Evolutionary conservation across 2,797 vertebrate species (phyloP).

Genomic region (Pseudochromis fuscus): DNA sequence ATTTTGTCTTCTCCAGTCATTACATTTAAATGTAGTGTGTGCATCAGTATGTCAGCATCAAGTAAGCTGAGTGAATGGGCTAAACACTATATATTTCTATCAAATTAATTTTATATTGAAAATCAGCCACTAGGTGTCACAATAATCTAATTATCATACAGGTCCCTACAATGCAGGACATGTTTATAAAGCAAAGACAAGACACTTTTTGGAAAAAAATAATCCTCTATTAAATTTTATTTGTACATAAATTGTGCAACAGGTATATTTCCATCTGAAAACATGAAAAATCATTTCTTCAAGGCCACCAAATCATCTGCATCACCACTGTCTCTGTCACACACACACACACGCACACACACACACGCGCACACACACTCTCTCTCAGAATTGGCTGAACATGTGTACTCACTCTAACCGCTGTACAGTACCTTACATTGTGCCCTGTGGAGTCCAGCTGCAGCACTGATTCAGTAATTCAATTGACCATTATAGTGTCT

Average conservation of each 20-base stretch:
- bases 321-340: slow-evolving; percentile 63
- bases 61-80: background rate
- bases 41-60: too few species aligned
- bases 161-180: background rate
- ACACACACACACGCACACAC: too few species aligned
- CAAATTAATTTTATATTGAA: background rate
- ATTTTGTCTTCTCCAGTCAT: background rate
- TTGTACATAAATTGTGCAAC: slow-evolving; percentile 89
- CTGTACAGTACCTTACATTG: slow-evolving; percentile 78
- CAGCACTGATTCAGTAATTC: slow-evolving; percentile 69
- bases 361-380: too few species aligned
- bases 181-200: slow-evolving; percentile 27
- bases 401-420: slow-evolving; percentile 68
- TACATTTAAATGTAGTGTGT: rapidly evolving
- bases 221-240: slow-evolving; percentile 87
- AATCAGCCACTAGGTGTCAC: slow-evolving; percentile 61
- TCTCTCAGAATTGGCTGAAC: slow-evolving; percentile 67
- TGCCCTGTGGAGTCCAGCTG: slow-evolving; percentile 81
- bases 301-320: slow-evolving; percentile 79
- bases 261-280: slow-evolving; percentile 81
- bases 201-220: slow-evolving; percentile 59
- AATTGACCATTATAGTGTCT: slow-evolving; percentile 77
- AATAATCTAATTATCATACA: slow-evolving; percentile 2
- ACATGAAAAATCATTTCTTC: slow-evolving; percentile 78
- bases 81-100: background rate